Evolutionary conservation across 1,140 invertebrate species (phyloP).

Genomic region (Lanistes nyassanus): DNA sequence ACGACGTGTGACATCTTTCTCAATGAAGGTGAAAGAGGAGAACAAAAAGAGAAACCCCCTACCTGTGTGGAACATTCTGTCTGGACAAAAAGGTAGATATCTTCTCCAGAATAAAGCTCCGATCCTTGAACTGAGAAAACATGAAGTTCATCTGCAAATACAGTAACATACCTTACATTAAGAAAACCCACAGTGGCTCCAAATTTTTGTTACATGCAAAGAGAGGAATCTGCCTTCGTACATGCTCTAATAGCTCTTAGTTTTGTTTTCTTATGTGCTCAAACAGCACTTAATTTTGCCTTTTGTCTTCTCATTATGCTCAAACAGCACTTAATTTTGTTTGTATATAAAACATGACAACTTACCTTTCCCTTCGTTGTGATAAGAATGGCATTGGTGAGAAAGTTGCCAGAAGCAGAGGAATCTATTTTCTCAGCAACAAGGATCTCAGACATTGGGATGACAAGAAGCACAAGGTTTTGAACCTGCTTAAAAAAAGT

Average conservation of each 20-base stretch:
- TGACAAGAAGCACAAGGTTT: conserved; percentile 85
- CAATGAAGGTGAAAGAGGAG: too few relatives aligned
- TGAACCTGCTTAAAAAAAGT: conserved; percentile 73
- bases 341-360: not conserved
- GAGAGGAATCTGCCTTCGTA: too few relatives aligned
- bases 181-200: too few relatives aligned
- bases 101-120: conserved; percentile 90
- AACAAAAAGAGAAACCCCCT: not conserved
- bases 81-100: conserved; percentile 86
- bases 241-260: too few relatives aligned
- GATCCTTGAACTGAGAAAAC: conserved; percentile 88
- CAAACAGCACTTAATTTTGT: too few relatives aligned
- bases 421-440: conserved; percentile 80
- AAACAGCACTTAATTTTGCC: too few relatives aligned
- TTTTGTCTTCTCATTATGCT: too few relatives aligned
- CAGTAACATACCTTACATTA: not conserved
- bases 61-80: conserved; percentile 44
- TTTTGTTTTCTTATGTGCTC: not conserved
- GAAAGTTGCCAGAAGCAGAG: conserved; percentile 64
- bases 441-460: conserved; percentile 85
- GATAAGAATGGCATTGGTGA: conserved; percentile 87
- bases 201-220: too few relatives aligned
- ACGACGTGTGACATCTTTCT: too few relatives aligned
- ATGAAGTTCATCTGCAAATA: conserved; percentile 77
- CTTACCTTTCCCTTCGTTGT: conserved; percentile 78